Evolutionary conservation across 1,140 invertebrate genomes (phyloP).

Genomic region (Tribolium castaneum): DNA sequence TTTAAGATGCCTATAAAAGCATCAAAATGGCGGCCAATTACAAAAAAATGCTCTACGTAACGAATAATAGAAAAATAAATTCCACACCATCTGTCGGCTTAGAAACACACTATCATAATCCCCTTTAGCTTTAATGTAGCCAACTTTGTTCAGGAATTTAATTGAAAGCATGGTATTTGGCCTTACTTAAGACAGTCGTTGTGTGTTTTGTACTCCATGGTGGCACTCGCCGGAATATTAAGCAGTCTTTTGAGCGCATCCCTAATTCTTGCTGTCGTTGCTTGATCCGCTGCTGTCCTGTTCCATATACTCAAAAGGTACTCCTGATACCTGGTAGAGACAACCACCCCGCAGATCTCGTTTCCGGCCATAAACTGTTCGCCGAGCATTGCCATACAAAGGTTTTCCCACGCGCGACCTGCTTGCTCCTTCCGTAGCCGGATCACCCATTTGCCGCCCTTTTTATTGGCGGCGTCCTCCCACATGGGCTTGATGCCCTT

Average conservation of each 20-base stretch:
- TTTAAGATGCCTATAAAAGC: no score
- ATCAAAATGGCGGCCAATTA: no score
- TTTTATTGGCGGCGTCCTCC: constrained; percentile 95
- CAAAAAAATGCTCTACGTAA: no score
- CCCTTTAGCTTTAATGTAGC: no score
- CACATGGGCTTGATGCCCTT: constrained; percentile 99
- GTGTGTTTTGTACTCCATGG: constrained; percentile 97
- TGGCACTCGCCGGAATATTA: constrained; percentile 91
- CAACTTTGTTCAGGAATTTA: no score
- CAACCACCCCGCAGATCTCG: constrained; percentile 98
- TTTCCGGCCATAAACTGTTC: constrained; percentile 98
- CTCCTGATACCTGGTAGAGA: constrained; percentile 84
- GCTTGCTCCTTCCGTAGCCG: constrained; percentile 94
- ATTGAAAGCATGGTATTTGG: background rate
- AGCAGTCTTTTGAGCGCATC: constrained; percentile 94
- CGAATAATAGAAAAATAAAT: no score
- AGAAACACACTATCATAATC: no score
- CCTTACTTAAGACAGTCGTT: constrained; percentile 67
- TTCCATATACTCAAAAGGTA: constrained; percentile 99
- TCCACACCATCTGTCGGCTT: no score
- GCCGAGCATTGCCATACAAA: constrained; percentile 96
- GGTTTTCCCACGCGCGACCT: constrained; percentile 97
- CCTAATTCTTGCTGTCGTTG: constrained; percentile 88
- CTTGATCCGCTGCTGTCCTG: constrained; percentile 88
- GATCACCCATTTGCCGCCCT: constrained; percentile 96